A percentile compares a stretch with the other conserved stretches of the same genome.
phyloP scores from a whole-genome alignment of 2,797 vertebrate species.

The Anas bernieri region DNA sequence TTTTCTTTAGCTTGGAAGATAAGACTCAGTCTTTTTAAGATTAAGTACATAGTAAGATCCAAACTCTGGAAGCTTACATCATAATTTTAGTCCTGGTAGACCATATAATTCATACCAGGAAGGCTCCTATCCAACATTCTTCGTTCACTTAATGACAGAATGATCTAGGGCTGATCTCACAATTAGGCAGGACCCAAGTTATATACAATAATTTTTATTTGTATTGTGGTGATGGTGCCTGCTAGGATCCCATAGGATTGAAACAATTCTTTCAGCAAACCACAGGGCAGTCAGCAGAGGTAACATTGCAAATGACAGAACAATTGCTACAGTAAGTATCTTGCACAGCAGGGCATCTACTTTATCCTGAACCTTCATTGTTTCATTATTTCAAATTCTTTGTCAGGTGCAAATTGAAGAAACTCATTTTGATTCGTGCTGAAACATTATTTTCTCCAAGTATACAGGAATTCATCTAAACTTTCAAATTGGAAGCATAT shows the following conservation, averaged over 20 bases:
- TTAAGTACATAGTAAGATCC: neutral
- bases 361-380: neutral
- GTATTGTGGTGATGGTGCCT: neutral
- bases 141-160: neutral
- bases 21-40: neutral
- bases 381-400: neutral
- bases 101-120: neutral
- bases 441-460: neutral
- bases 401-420: neutral
- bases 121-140: neutral
- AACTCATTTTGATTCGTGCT: neutral
- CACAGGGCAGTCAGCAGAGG: neutral
- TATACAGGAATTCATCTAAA: neutral
- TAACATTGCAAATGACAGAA: neutral
- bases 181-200: neutral
- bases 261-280: neutral
- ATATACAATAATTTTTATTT: neutral
- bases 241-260: neutral
- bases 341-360: neutral
- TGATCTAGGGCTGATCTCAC: neutral
- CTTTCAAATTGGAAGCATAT: neutral
- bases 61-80: neutral
- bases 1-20: neutral
- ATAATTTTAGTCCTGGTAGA: neutral
- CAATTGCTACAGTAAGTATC: neutral